Conservation (phyloP, 2,113 vertebrate species). For the Reinhardtius hippoglossoides region DNA sequence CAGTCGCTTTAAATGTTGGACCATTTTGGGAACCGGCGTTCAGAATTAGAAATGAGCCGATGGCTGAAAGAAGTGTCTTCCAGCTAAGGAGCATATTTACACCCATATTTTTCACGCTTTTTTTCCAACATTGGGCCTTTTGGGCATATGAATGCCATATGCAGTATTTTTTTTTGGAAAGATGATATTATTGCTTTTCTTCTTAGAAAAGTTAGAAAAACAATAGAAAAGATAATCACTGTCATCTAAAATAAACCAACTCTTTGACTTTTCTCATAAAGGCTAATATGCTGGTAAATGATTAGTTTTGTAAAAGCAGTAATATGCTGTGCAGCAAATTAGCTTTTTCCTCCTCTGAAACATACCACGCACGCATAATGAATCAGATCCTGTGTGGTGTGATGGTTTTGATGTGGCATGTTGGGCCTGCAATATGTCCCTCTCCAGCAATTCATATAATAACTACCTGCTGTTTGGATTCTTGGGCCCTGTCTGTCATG, state of each 20-base stretch:
- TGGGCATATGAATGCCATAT: constrained; percentile 77
- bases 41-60: constrained; percentile 91
- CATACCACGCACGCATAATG: constrained; percentile 27
- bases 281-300: neutral
- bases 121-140: constrained; percentile 66
- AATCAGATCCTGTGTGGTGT: constrained; percentile 61
- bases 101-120: constrained; percentile 76
- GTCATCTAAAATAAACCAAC: neutral
- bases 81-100: constrained; percentile 83
- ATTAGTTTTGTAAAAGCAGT: neutral
- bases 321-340: constrained; percentile 53
- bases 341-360: constrained; percentile 6
- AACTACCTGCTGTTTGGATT: constrained; percentile 85
- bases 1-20: constrained; percentile 86
- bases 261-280: constrained; percentile 2
- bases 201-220: constrained; percentile 6
- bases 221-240: neutral
- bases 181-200: constrained; percentile 23
- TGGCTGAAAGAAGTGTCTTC: constrained; percentile 78
- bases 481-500: constrained; percentile 84
- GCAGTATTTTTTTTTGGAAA: constrained; percentile 65
- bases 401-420: constrained; percentile 75
- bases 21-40: constrained; percentile 86
- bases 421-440: constrained; percentile 80
- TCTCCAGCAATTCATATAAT: constrained; percentile 80